Percentiles rank a stretch among this genome's conserved stretches.
phyloP scores from a whole-genome alignment of 2,113 vertebrate genomes.

The Channa maculata region DNA sequence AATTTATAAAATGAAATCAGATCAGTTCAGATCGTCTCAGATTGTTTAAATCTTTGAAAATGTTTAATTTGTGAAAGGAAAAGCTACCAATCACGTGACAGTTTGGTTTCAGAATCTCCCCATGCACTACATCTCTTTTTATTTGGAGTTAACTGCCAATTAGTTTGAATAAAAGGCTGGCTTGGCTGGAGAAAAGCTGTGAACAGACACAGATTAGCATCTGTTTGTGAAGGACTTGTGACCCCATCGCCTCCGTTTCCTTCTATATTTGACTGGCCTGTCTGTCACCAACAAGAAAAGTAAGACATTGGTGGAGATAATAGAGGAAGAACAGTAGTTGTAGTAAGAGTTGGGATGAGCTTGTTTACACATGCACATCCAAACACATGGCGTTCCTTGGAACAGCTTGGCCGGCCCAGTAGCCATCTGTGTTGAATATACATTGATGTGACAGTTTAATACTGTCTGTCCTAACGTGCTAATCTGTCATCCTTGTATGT shows the following conservation, averaged over 20 bases:
- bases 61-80: too few relatives aligned
- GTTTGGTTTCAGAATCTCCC: neutral
- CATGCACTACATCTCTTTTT: neutral
- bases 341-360: neutral
- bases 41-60: too few relatives aligned
- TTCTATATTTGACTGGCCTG: neutral
- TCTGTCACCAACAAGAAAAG: neutral
- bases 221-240: neutral
- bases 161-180: neutral
- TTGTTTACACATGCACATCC: slow-evolving; percentile 25
- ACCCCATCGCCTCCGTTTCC: neutral
- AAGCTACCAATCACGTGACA: too few relatives aligned
- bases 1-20: too few relatives aligned
- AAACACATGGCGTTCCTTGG: slow-evolving; percentile 12
- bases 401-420: slow-evolving; percentile 51
- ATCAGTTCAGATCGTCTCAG: too few relatives aligned
- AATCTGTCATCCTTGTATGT: slow-evolving; percentile 32
- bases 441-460: slow-evolving; percentile 54
- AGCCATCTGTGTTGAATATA: slow-evolving; percentile 67
- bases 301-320: slow-evolving; percentile 9
- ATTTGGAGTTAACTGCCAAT: neutral
- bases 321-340: neutral
- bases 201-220: neutral
- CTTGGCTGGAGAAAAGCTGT: neutral
- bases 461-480: slow-evolving; percentile 45